Evolutionary conservation across 1,140 invertebrate genomes (phyloP), one percentile per base, ranked within the genome.

Genomic region (Mizuhopecten yessoensis): DNA sequence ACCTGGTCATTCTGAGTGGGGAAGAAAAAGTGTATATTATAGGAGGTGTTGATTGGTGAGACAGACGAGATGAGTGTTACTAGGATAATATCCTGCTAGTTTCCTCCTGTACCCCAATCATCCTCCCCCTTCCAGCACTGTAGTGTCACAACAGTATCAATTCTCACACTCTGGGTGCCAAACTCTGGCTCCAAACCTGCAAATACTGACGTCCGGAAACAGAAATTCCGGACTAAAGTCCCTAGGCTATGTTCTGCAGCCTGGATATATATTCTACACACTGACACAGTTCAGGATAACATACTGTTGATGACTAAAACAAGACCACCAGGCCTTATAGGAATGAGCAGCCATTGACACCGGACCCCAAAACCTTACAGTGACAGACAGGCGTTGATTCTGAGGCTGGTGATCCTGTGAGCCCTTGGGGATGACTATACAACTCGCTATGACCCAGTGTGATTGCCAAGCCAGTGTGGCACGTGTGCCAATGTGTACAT

Each of bases 401-500:
- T 1, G 57, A 75, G 57, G 57, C 57, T 29, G n/a, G n/a, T 75
- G 57, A 75, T 75, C 17, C 57, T 9, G 57, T 29, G 57, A 75
- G 29, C 57, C 57, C 57, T 29, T 5, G 11, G 57, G 57, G 57
- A 75, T 75, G n/a, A 75, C 57, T 75, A n/a, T n/a, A 75, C 23
- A n/a, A 75, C 29, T 75, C n/a, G n/a, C 57, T n/a, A n/a, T 17
- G 57, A 75, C 57, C 57, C 57, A 75, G n/a, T 29, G 57, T 17
- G 57, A 75, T 75, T 75, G 57, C 23, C 45, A 75, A 75, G 57
- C 57, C n/a, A 75, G 57, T 29, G 57, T 29, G 17, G 57, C 57
- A 75, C 57, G 57, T 75, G 57, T 75, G 57, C 57, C 57, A 75
- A n/a, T 75, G 57, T 75, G 57, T 75, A 75, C 5, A n/a, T 75